A percentile compares a stretch with the other conserved stretches of the same genome.
phyloP scores from a whole-genome alignment of 2,797 vertebrate genomes.

The Parotocinclus haroldoi region DNA sequence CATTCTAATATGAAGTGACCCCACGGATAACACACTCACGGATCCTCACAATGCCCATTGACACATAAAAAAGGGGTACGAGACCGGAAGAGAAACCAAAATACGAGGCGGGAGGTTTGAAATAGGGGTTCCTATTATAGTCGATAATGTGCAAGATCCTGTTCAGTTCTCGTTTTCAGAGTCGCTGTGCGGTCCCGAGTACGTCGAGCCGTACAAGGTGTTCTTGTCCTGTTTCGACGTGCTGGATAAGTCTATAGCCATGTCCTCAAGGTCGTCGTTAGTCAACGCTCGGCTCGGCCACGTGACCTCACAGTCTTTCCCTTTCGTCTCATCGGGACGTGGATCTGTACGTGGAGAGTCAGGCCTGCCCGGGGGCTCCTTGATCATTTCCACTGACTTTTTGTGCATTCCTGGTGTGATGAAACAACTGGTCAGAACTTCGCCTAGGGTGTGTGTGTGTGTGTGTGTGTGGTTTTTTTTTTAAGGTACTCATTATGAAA shows the following conservation, averaged over 20 bases:
- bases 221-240: constrained; percentile 78
- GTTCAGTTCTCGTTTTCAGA: constrained; percentile 71
- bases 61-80: not conserved
- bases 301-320: constrained; percentile 57
- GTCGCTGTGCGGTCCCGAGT: constrained; percentile 36
- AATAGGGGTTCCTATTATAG: no score
- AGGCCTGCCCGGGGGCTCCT: constrained; percentile 71
- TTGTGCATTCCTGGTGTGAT: constrained; percentile 86
- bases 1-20: not conserved
- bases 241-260: constrained; percentile 89
- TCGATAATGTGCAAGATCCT: not conserved
- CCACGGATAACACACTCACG: not conserved
- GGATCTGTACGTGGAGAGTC: constrained; percentile 64
- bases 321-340: constrained; percentile 62
- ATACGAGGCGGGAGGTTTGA: not conserved
- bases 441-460: no score
- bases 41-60: no score
- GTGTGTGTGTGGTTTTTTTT: no score
- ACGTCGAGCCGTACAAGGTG: constrained; percentile 52
- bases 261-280: constrained; percentile 68
- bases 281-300: constrained; percentile 54
- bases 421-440: no score
- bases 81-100: no score
- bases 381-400: constrained; percentile 82
- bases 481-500: no score